Base-by-base conservation (phyloP, 2,888 invertebrate species). In the Andrena fulva region DNA sequence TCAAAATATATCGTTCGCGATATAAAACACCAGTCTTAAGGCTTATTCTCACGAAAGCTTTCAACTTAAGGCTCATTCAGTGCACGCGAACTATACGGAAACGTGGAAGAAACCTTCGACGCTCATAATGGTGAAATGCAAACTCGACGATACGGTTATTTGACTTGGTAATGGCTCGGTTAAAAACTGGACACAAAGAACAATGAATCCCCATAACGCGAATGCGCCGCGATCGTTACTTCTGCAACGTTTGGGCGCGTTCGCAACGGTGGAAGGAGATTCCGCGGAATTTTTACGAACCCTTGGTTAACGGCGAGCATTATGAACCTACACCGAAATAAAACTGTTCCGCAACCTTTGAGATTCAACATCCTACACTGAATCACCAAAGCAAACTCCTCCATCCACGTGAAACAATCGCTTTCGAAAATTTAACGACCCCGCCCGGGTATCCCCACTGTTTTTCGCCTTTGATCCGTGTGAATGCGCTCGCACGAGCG, bases 401-500 rank as follows among this genome's bases (percentile, higher is more conserved):
- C 50, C 24, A 71, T 63, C 33, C 24, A 16, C 33, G 33, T 33
- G 62, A 50, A 31, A 12, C 8, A 33, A 69, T 69, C 35, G 33
- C 16, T n/a, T 56, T 16, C 2, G n/a, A 20, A 29, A 62, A 16
- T 73, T 20, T 54, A n/a, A n/a, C 33, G 8, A 27, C 56, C 10
- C n/a, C 2, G 8, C 56, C 6, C 10, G 16, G 50, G 60, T 48
- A 59, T 52, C 8, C 29, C 31, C 31, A 20, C 31, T 31, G 71
- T 71, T 64, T 48, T 27, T 64, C 42, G 5, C 29, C 56, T 33
- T 50, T 59, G 33, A 50, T 59, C 10, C 12, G 31, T 16, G 29
- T 0, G 60, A 70, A 24, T 24, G 27, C 29, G 20, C 16, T 5
- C 29, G 20, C 48, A n/a, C 35, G 35, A 42, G 50, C n/a, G 12